Evolutionary conservation across 1,140 invertebrate species (phyloP), one percentile per base, ranked within the genome.

Genomic region (Glomeris maerens): DNA sequence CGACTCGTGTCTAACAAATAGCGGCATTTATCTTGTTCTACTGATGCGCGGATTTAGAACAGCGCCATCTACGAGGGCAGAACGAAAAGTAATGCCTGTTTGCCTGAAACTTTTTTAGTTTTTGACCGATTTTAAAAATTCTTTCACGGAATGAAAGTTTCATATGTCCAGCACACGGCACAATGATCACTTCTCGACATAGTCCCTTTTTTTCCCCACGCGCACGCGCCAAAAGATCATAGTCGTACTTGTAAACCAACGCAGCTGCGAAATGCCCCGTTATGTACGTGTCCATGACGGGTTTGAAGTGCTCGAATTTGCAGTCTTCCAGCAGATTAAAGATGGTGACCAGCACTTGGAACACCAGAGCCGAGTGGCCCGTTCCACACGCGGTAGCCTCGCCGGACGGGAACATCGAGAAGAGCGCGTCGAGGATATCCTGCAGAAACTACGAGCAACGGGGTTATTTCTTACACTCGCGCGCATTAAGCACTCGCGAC

Each of bases 271-370:
- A 97, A 65, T 95, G 89, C 54, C 83, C 83, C 55, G 86, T 83
- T 36, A 98, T 93, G 59, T 98, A 98, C 2, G 85, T 85, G 63
- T 97, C 90, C 66, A 97, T 80, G 0, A 96, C 90, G 1, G 91
- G 87, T 56, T 89, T 81, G 66, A 96, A 97, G 63, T 96, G 88
- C 62, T 92, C 82, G 69, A 94, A 96, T 62, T 93, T 90, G 44
- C 80, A 81, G 59, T 85, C 90, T 59, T 94, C 86, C 42, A 98
- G 66, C 2, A 92, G 69, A 65, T 85, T 88, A 59, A 96, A 87
- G 59, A 97, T 92, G 41, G 84, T 87, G 58, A 78, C 76, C 59
- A 81, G 64, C 28, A 83, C 80, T 68, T 83, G 78, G 65, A 88
- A 85, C 13, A 86, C 80, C 26, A 81, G 68, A 21, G 79, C 79